Evolutionary conservation across 1,140 invertebrate species (phyloP).

Genomic region (Microplitis demolitor): DNA sequence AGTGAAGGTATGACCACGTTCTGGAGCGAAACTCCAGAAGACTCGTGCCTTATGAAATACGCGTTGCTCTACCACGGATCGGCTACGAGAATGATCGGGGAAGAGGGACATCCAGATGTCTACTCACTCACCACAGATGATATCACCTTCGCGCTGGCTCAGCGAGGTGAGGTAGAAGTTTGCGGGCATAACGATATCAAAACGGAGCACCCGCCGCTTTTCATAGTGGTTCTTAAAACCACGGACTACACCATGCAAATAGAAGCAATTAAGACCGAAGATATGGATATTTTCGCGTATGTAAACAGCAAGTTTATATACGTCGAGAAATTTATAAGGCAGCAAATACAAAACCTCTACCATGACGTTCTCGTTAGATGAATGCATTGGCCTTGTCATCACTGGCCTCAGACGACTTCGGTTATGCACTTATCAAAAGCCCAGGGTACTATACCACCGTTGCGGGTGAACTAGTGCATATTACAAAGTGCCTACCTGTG

Average conservation of each 20-base stretch:
- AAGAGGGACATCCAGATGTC: too few species aligned
- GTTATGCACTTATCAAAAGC: slow-evolving; percentile 25
- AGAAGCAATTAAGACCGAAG: slow-evolving; percentile 1
- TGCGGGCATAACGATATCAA: slow-evolving; percentile 17
- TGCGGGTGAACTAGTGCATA: slow-evolving; percentile 27
- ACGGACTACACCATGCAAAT: background rate
- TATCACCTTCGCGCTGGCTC: too few species aligned
- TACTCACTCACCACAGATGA: too few species aligned
- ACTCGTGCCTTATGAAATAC: too few species aligned
- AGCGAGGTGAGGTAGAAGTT: background rate
- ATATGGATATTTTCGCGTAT: slow-evolving; percentile 34
- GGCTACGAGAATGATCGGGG: too few species aligned
- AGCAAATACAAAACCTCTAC: too few species aligned
- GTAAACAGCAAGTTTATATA: slow-evolving; percentile 36
- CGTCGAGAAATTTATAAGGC: slow-evolving; percentile 26
- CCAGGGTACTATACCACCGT: slow-evolving; percentile 24
- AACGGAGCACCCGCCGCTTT: slow-evolving; percentile 9
- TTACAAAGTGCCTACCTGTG: slow-evolving; percentile 26
- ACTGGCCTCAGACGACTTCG: slow-evolving; percentile 30
- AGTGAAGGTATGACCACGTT: too few species aligned
- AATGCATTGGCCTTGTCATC: slow-evolving; percentile 26
- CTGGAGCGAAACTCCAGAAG: too few species aligned
- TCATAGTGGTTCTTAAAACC: slow-evolving; percentile 28
- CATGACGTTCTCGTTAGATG: slow-evolving; percentile 16
- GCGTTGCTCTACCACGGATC: too few species aligned